Conservation (phyloP, 2,888 invertebrate genomes). For the Drosophila infuscata region DNA sequence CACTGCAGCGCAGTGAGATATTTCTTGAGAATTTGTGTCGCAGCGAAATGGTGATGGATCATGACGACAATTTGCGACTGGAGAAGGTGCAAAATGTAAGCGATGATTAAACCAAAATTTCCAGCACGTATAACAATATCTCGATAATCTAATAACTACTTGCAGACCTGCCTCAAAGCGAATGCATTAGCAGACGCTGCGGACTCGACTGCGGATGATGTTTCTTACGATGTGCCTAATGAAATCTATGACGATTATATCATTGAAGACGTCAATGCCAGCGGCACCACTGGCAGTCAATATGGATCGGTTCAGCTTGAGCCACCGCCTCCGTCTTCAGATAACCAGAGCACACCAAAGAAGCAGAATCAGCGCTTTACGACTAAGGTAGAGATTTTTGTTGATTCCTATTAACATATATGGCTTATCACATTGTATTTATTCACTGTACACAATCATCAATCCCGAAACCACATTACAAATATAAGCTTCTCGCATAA, state of each 20-base stretch:
- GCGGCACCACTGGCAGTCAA: constrained; percentile 41
- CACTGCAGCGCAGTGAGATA: constrained; percentile 82
- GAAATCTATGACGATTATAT: constrained; percentile 56
- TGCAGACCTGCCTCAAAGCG: constrained; percentile 38
- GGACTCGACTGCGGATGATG: constrained; percentile 61
- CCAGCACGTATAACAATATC: too few relatives aligned
- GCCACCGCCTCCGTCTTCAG: constrained; percentile 63
- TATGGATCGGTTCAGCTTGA: constrained; percentile 68
- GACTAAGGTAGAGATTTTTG: constrained; percentile 84
- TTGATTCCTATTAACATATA: constrained; percentile 79
- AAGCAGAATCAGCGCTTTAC: constrained; percentile 74
- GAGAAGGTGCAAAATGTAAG: constrained; percentile 78
- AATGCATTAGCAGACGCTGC: not conserved
- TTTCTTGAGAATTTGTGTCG: constrained; percentile 82
- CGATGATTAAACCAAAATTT: not conserved
- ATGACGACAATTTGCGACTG: constrained; percentile 45
- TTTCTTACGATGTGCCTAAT: constrained; percentile 81
- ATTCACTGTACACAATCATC: constrained; percentile 35
- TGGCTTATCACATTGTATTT: constrained; percentile 33
- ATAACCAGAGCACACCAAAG: constrained; percentile 83
- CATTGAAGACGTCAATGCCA: constrained; percentile 43
- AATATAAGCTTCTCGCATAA: constrained; percentile 51
- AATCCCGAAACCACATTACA: constrained; percentile 29
- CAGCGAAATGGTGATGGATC: constrained; percentile 79
- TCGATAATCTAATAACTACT: not conserved